Evolutionary conservation across 2,113 vertebrate species (phyloP).

Genomic region (Oenanthe melanoleuca): DNA sequence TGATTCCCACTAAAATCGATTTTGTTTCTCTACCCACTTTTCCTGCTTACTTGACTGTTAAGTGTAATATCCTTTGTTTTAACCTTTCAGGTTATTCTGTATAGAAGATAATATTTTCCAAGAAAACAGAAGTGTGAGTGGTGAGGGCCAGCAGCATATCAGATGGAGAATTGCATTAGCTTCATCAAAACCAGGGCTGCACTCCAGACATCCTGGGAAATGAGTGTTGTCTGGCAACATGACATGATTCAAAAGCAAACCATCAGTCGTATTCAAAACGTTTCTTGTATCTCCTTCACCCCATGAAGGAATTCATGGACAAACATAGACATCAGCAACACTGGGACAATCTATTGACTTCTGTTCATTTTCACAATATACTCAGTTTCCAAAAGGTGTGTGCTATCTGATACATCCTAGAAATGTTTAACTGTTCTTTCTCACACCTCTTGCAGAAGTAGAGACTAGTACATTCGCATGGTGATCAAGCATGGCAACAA

Average conservation of each 20-base stretch:
- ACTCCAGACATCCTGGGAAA: neutral
- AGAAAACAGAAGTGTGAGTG: neutral
- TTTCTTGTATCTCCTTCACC: neutral
- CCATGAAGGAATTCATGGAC: neutral
- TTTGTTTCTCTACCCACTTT: neutral
- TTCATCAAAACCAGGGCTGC: neutral
- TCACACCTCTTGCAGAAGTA: neutral
- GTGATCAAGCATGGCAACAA: neutral
- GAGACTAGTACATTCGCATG: neutral
- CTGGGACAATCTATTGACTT: neutral
- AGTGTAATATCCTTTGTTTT: neutral
- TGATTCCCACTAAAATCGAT: neutral
- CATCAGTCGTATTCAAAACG: neutral
- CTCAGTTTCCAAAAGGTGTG: neutral
- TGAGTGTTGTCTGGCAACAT: neutral
- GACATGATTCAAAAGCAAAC: neutral
- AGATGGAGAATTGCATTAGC: neutral
- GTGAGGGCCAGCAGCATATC: neutral
- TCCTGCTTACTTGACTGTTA: neutral
- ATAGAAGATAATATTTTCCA: neutral
- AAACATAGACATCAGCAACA: neutral
- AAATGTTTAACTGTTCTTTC: neutral
- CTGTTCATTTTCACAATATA: neutral
- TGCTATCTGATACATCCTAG: neutral
- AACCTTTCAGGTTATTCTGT: neutral